phyloP scores from a whole-genome alignment of 2,888 invertebrate genomes.

The Athalia rosae region DNA sequence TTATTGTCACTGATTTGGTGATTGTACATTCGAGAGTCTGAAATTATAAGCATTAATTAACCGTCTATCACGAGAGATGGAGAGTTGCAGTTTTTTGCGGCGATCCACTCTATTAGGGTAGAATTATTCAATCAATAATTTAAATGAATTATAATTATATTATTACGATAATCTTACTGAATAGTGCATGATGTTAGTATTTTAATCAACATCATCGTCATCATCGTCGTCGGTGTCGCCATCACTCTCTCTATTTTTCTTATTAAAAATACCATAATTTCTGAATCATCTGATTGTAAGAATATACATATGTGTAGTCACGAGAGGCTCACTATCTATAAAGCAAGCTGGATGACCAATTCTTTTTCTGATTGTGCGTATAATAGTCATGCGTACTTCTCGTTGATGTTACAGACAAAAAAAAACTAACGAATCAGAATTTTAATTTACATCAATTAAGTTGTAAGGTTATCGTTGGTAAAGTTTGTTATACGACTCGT shows the following conservation, averaged over 20 bases:
- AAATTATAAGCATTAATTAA: slow-evolving; percentile 29
- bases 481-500: too few species aligned
- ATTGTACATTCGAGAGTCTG: slow-evolving; percentile 7
- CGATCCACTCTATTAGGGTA: not conserved
- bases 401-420: too few species aligned
- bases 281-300: too few species aligned
- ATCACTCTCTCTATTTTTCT: not conserved
- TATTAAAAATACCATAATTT: slow-evolving; percentile 7
- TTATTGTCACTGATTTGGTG: slow-evolving; percentile 17
- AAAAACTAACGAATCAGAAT: too few species aligned
- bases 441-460: too few species aligned
- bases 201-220: not conserved
- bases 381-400: too few species aligned
- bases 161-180: slow-evolving; percentile 5
- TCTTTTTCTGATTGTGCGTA: too few species aligned
- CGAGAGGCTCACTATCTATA: too few species aligned
- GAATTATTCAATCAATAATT: slow-evolving; percentile 13
- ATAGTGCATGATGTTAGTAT: not conserved
- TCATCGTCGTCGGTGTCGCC: slow-evolving; percentile 9
- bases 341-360: too few species aligned
- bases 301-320: too few species aligned
- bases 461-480: too few species aligned
- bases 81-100: not conserved
- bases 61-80: not conserved
- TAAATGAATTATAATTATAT: not conserved